phyloP scores from a whole-genome alignment of 1,140 invertebrate genomes.

The Leptinotarsa texana region DNA sequence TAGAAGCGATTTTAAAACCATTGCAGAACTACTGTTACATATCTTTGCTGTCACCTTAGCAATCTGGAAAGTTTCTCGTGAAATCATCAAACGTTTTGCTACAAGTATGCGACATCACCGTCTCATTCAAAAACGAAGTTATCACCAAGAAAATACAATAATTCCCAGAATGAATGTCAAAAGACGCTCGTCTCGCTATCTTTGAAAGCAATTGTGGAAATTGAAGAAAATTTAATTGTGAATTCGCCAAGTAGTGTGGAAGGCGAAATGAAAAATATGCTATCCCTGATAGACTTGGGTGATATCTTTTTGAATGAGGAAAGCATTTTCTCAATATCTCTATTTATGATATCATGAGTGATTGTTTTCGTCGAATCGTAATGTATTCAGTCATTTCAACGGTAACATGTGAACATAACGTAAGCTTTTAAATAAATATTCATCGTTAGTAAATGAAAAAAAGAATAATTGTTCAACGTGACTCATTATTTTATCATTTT shows the following conservation, averaged over 20 bases:
- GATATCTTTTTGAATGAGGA: not conserved
- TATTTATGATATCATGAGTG: not conserved
- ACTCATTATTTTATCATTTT: too few relatives aligned
- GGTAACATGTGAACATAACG: too few relatives aligned
- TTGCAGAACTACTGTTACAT: too few relatives aligned
- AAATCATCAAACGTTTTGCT: not conserved
- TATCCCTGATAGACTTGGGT: not conserved
- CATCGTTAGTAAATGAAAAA: too few relatives aligned
- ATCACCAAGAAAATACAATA: constrained; percentile 8
- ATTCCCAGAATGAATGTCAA: not conserved
- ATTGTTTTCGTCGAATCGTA: not conserved
- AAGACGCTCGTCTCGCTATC: not conserved
- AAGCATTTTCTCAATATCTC: not conserved
- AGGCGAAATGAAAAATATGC: not conserved
- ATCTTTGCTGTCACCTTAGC: not conserved
- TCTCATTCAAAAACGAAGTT: not conserved
- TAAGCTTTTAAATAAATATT: too few relatives aligned
- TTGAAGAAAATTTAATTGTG: constrained; percentile 3
- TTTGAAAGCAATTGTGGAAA: not conserved
- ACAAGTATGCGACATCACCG: not conserved
- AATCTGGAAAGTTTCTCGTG: not conserved
- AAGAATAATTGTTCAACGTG: too few relatives aligned
- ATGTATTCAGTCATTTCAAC: not conserved
- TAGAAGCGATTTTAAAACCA: too few relatives aligned
- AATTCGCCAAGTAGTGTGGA: not conserved